These are phyloP conservation scores for Ammospiza nelsoni DNA, from an alignment of 2,113 vertebrate species.

Conservation along the genomic window DNA sequence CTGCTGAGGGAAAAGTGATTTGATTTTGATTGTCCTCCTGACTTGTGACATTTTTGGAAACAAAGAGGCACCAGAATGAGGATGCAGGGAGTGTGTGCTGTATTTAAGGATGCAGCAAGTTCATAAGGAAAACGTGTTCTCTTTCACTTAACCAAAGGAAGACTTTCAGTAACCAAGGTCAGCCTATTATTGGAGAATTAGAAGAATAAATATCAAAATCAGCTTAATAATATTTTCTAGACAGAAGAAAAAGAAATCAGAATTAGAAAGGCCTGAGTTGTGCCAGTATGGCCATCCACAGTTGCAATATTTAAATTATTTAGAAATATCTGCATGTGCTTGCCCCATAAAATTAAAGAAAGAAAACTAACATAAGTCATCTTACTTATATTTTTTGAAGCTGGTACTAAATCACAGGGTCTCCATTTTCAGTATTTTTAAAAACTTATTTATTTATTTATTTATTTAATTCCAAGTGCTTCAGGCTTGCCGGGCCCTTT, in stretches of 20 bases:
- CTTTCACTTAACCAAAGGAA: neutral
- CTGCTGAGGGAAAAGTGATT: constrained; percentile 54
- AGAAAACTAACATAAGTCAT: neutral
- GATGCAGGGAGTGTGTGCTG: neutral
- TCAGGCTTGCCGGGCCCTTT: neutral
- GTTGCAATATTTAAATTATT: neutral
- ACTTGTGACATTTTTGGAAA: constrained; percentile 46
- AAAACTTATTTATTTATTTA: neutral
- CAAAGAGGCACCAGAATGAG: neutral
- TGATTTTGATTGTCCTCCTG: constrained; percentile 48
- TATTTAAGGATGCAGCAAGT: neutral
- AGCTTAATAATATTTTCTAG: neutral
- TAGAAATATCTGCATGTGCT: neutral
- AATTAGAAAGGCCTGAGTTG: neutral
- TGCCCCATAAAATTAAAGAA: neutral
- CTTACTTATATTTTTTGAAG: neutral
- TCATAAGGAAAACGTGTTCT: neutral
- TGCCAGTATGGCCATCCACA: neutral
- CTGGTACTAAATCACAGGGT: neutral
- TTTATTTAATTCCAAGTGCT: neutral
- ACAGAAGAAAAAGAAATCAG: neutral
- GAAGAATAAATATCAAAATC: neutral
- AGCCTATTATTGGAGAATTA: neutral
- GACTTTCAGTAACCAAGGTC: neutral
- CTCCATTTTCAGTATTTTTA: neutral